Base-by-base conservation (phyloP, 2,797 vertebrate genomes). In the Corythornis leucogaster region DNA sequence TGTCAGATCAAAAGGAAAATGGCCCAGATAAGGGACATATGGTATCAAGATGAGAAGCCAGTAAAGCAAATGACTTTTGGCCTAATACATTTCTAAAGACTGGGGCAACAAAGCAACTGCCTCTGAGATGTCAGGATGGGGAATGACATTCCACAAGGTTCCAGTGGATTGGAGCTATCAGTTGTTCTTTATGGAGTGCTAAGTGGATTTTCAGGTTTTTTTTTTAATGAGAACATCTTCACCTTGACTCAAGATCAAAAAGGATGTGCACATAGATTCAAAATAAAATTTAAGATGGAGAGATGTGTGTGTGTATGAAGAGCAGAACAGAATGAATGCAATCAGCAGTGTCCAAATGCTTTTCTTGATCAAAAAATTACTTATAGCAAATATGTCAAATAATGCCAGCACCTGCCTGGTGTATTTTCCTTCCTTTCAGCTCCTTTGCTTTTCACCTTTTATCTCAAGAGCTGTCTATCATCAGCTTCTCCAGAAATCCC, bases 1-100 rank as follows among this genome's bases (percentile, higher is more conserved):
- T n/a, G 38, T 80, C 51, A 93, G 70, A 74, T 74, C n/a, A 81
- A 82, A 90, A 67, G 61, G 45, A 74, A 74, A 85, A 90, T 12
- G 33, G 17, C 30, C 8, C 67, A 85, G 62, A 80, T 15, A 91
- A 26, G 31, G 35, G 90, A 69, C 31, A 59, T 50, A 15, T 30
- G 8, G 18, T 63, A 74, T 74, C 51, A 63, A 68, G 18, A 48
- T 42, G 25, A 81, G 88, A 93, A 85, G 46, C 24, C 18, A 77
- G 9, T 30, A 89, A 68, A 18, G 16, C 26, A 53, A 74, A 11
- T 50, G 14, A 83, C 59, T 51, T 54, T 5, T 66, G 74, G 30
- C 43, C n/a, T 79, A 26, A 91, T 42, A 57, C 14, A 88, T 55
- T 85, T 71, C 38, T 76, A 30, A 85, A 86, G 58, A 54, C 31